phyloP scores from a whole-genome alignment of 2,797 vertebrate species.

The Clarias fuscus region DNA sequence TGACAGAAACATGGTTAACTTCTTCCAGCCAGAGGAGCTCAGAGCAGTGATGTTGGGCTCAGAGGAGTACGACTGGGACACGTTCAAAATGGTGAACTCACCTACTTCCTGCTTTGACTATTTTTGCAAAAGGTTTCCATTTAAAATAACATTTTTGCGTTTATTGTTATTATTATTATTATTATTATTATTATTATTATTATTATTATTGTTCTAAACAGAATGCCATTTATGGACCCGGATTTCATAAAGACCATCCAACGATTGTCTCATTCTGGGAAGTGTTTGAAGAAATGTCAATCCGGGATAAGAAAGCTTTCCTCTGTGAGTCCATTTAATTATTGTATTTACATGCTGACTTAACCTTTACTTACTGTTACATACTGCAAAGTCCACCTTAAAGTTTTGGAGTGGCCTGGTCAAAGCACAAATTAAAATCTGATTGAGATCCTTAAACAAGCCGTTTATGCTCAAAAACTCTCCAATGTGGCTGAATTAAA shows the following conservation, averaged over 20 bases:
- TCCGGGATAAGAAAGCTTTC: conserved; percentile 71
- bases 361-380: no score
- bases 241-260: conserved; percentile 53
- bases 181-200: no score
- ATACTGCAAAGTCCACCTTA: no score
- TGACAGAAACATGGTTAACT: conserved; percentile 80
- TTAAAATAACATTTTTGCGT: no score
- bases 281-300: conserved; percentile 66
- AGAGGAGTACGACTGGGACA: conserved; percentile 90
- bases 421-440: no score
- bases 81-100: conserved; percentile 82
- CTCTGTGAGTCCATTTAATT: conserved; percentile 61
- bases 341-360: background rate
- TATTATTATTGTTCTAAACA: conserved; percentile 43
- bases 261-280: conserved; percentile 73
- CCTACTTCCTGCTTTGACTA: no score
- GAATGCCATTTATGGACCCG: conserved; percentile 56
- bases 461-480: no score
- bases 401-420: no score
- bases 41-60: conserved; percentile 89
- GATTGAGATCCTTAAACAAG: no score
- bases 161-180: no score
- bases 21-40: conserved; percentile 92
- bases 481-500: no score
- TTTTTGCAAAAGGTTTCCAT: no score